phyloP scores from a whole-genome alignment of 2,113 vertebrate genomes.

The Etia nguti region DNA sequence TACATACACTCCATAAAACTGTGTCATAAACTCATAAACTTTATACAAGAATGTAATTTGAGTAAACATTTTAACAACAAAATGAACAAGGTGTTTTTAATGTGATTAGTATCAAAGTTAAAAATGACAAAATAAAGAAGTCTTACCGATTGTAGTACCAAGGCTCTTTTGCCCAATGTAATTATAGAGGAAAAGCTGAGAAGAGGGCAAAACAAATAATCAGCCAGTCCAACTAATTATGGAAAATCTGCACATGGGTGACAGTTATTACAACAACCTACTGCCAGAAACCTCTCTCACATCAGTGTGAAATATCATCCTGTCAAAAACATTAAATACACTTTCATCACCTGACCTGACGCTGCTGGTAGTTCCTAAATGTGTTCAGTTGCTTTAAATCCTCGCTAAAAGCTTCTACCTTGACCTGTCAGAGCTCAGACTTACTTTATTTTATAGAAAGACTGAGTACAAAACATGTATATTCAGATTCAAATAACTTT shows the following conservation, averaged over 20 bases:
- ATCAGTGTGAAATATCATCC: not conserved
- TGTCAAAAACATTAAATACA: not conserved
- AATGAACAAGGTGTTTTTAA: not conserved
- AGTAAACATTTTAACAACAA: not conserved
- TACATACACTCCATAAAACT: not conserved
- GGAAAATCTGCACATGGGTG: not conserved
- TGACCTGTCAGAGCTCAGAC: too few relatives aligned
- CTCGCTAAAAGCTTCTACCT: too few relatives aligned
- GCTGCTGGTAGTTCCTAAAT: too few relatives aligned
- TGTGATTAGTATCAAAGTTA: not conserved
- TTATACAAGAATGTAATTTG: not conserved
- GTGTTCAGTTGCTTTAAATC: too few relatives aligned
- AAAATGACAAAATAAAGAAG: not conserved
- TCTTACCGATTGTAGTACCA: constrained; percentile 79
- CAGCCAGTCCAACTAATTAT: not conserved
- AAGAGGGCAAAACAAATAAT: not conserved
- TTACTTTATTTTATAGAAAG: too few relatives aligned
- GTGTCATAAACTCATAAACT: not conserved
- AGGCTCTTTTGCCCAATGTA: constrained; percentile 81
- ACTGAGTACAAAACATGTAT: too few relatives aligned
- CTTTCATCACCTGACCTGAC: not conserved
- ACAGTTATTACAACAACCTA: not conserved
- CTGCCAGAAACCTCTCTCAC: not conserved
- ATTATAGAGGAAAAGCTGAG: constrained; percentile 91
- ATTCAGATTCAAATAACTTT: too few relatives aligned